Evolutionary conservation across 2,888 invertebrate species (phyloP).

Genomic region (Malachius bipustulatus): DNA sequence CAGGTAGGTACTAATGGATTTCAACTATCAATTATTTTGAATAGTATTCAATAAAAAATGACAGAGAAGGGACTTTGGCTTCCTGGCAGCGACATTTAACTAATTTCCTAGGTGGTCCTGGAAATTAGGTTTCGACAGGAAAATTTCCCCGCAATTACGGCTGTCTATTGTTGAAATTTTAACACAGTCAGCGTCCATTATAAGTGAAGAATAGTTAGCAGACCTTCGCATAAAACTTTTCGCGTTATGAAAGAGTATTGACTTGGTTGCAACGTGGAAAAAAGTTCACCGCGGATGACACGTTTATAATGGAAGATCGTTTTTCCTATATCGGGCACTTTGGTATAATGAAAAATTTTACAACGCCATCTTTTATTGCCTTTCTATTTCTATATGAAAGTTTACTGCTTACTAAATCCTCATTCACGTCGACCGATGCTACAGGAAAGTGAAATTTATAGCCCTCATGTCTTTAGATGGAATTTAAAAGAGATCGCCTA

Average conservation of each 20-base stretch:
- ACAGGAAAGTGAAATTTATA: slow-evolving; percentile 22
- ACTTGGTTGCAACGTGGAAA: slow-evolving; percentile 20
- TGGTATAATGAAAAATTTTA: slow-evolving; percentile 32
- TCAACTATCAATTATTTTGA: too few relatives aligned
- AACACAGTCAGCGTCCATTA: slow-evolving; percentile 4
- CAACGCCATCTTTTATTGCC: slow-evolving; percentile 22
- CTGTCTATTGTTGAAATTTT: slow-evolving; percentile 6
- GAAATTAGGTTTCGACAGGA: not conserved
- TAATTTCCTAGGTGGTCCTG: not conserved
- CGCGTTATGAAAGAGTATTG: slow-evolving; percentile 15
- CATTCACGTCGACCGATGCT: slow-evolving; percentile 21
- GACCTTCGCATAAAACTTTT: slow-evolving; percentile 4
- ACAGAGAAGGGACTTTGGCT: too few relatives aligned
- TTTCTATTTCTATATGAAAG: slow-evolving; percentile 25
- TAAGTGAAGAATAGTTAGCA: not conserved
- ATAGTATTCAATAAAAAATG: too few relatives aligned
- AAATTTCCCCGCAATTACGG: slow-evolving; percentile 5
- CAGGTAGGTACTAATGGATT: too few relatives aligned
- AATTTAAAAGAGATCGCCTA: not conserved
- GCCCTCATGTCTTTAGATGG: slow-evolving; percentile 13
- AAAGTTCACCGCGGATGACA: slow-evolving; percentile 26
- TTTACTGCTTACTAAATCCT: slow-evolving; percentile 24
- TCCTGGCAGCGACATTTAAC: too few relatives aligned
- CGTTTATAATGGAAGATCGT: slow-evolving; percentile 27
- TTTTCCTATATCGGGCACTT: slow-evolving; percentile 26